Evolutionary conservation across 2,113 vertebrate species (phyloP).

Genomic region (human (Homo sapiens)): GRCh38 chr2:175770001-175770500

Average conservation of each 20-base stretch:
- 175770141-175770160: neutral
- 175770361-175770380: constrained; percentile 1
- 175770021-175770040: neutral
- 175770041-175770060: neutral
- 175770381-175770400: neutral
- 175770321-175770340: neutral
- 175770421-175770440: neutral
- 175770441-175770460: neutral
- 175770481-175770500: neutral
- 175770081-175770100: neutral
- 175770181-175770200: neutral
- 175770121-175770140: neutral
- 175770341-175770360: neutral
- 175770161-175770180: neutral
- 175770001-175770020: neutral
- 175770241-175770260: neutral
- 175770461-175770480: neutral
- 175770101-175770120: neutral
- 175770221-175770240: neutral
- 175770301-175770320: neutral
- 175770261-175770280: neutral
- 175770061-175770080: neutral
- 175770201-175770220: neutral
- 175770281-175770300: neutral
- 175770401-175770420: neutral